phyloP scores from a whole-genome alignment of 2,888 invertebrate genomes.

The Chrysolina haemoptera region DNA sequence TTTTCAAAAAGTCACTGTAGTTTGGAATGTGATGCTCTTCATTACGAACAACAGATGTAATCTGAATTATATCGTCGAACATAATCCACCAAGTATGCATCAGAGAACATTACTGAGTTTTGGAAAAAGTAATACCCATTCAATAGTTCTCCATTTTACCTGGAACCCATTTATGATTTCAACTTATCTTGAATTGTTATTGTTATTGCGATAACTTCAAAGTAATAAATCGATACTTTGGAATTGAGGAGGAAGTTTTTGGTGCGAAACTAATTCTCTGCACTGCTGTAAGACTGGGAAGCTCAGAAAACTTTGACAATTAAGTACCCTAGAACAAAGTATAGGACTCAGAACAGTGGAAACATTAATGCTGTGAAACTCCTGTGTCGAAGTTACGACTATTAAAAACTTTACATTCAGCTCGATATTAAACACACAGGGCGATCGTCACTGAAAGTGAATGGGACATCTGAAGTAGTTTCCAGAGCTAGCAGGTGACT shows the following conservation, averaged over 20 bases:
- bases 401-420: background rate
- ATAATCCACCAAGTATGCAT: too few relatives aligned
- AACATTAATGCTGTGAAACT: background rate
- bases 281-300: background rate
- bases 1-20: too few relatives aligned
- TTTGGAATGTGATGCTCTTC: too few relatives aligned
- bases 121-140: too few relatives aligned
- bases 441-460: background rate
- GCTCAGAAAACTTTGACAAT: conserved; percentile 6
- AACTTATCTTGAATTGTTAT: background rate
- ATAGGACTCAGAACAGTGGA: conserved; percentile 7
- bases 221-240: background rate
- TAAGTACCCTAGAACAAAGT: conserved; percentile 1
- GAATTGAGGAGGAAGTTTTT: background rate
- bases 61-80: too few relatives aligned
- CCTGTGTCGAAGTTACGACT: background rate
- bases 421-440: background rate
- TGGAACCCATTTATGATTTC: background rate
- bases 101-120: too few relatives aligned
- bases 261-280: background rate
- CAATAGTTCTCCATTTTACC: too few relatives aligned
- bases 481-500: too few relatives aligned
- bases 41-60: too few relatives aligned
- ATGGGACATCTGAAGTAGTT: background rate
- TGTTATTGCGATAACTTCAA: background rate